Base-by-base conservation (phyloP, 2,888 invertebrate genomes). In the Hypercompe scribonia region DNA sequence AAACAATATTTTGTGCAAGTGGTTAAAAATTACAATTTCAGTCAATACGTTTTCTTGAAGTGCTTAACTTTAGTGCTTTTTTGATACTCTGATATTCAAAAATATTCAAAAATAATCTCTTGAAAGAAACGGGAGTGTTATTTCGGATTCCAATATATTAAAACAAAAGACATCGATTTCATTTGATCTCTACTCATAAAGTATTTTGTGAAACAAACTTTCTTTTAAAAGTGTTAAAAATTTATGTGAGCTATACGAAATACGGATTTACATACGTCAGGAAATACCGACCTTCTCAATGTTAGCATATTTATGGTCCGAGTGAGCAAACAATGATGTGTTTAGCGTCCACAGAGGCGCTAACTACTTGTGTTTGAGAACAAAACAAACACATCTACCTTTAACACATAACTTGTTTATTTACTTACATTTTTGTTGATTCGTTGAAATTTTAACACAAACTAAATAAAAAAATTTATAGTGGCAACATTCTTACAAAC, bases 361-460 rank as follows among this genome's bases (percentile, higher is more conserved):
- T 92, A 93, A 93, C 83, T 84, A 83, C 66, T 72, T 91, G 88
- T 92, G 88, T 92, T 92, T 92, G 90, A 81, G 80, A 81, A 54
- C 50, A 54, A 54, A 87, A 83, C 88, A 88, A 90, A 91, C 87
- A 88, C 72, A 72, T 72, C 71, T 74, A 76, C 83, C 87, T 86
- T 85, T 84, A 82, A 83, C 84, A 86, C 79, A 74, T 76, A 79
- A 54, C 72, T 78, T 86, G 81, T 73, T 68, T 77, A 81, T 39
- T 54, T 58, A 66, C 58, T 34, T n/a, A 34, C 33, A 71, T 54
- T 33, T 67, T 72, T 50, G 31, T 61, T 61, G 18, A 31, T 42
- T 13, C 33, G 24, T 67, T 64, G 31, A 28, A 67, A 63, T 24
- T 21, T 33, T 8, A 46, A 46, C 42, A 66, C 28, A 5, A 61